Conservation (phyloP, 1,140 invertebrate species). For the Drosophila orosa region DNA sequence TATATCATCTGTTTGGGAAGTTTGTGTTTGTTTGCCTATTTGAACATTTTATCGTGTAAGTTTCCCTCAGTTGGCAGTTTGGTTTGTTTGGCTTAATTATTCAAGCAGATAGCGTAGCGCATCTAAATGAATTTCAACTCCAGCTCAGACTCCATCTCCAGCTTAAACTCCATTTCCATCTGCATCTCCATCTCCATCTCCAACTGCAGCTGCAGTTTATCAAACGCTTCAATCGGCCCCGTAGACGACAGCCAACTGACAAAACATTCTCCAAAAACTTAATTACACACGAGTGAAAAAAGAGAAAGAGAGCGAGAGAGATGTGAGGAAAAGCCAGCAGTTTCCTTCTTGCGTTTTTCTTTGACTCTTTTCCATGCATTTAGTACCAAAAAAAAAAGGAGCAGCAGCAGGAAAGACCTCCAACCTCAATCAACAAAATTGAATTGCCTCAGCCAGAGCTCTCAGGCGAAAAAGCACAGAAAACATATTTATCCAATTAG, state of each 20-base stretch:
- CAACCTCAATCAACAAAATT: slow-evolving; percentile 40
- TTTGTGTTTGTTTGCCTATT: slow-evolving; percentile 4
- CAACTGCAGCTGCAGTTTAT: slow-evolving; percentile 42
- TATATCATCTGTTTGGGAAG: background rate
- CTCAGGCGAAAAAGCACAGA: slow-evolving; percentile 4
- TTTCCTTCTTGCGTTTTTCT: slow-evolving; percentile 19
- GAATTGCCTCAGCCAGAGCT: slow-evolving; percentile 22
- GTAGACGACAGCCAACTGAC: slow-evolving; percentile 40
- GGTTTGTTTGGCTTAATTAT: slow-evolving; percentile 35
- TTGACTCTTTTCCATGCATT: slow-evolving; percentile 17
- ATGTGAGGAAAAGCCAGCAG: slow-evolving; percentile 2
- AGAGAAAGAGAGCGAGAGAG: background rate
- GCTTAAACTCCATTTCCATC: background rate
- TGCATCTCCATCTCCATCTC: background rate
- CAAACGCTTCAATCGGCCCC: slow-evolving; percentile 32
- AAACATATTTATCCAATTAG: slow-evolving; percentile 43
- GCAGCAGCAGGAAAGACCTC: slow-evolving; percentile 1
- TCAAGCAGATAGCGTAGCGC: slow-evolving; percentile 31
- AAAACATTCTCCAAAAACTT: slow-evolving; percentile 41
- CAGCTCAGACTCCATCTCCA: too few species aligned
- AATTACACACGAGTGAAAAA: slow-evolving; percentile 28
- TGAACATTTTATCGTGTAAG: slow-evolving; percentile 17
- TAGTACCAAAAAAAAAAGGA: background rate
- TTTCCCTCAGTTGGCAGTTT: slow-evolving; percentile 24
- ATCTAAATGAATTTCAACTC: slow-evolving; percentile 30